Evolutionary conservation across 2,888 invertebrate species (phyloP).

Genomic region (Cataglyphis rosenhaueri): DNA sequence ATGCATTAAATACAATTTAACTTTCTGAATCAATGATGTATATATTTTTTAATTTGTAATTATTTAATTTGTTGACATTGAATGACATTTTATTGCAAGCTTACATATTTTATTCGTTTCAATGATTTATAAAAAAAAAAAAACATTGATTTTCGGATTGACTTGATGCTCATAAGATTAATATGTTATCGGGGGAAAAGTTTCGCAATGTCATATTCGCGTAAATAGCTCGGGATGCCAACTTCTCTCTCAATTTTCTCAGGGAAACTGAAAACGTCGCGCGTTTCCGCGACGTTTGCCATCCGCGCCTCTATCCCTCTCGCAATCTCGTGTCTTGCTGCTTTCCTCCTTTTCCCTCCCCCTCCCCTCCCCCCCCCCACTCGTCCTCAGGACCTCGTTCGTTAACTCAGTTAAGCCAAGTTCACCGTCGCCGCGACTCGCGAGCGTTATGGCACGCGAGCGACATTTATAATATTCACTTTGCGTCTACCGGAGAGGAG

Average conservation of each 20-base stretch:
- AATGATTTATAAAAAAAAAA: neutral
- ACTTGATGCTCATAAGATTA: slow-evolving; percentile 26
- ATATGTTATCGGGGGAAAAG: slow-evolving; percentile 1
- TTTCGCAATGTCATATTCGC: slow-evolving; percentile 16
- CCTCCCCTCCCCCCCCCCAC: neutral
- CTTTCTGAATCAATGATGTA: neutral
- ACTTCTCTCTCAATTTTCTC: slow-evolving; percentile 47
- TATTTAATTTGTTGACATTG: slow-evolving; percentile 4
- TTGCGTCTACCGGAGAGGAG: slow-evolving; percentile 60
- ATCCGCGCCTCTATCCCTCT: neutral
- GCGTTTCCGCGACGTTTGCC: slow-evolving; percentile 51
- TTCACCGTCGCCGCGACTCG: slow-evolving; percentile 74
- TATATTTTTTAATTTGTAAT: neutral
- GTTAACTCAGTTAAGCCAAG: slow-evolving; percentile 77
- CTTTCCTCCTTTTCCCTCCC: neutral
- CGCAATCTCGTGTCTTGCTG: neutral
- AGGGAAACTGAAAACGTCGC: slow-evolving; percentile 32
- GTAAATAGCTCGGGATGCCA: slow-evolving; percentile 38
- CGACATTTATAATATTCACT: slow-evolving; percentile 77
- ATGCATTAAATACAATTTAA: neutral
- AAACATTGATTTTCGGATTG: neutral
- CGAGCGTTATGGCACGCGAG: slow-evolving; percentile 77
- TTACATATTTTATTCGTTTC: neutral
- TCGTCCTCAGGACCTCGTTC: slow-evolving; percentile 54
- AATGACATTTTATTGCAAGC: neutral